phyloP scores from a whole-genome alignment of 2,113 vertebrate genomes.

The Cheirogaleus medius region DNA sequence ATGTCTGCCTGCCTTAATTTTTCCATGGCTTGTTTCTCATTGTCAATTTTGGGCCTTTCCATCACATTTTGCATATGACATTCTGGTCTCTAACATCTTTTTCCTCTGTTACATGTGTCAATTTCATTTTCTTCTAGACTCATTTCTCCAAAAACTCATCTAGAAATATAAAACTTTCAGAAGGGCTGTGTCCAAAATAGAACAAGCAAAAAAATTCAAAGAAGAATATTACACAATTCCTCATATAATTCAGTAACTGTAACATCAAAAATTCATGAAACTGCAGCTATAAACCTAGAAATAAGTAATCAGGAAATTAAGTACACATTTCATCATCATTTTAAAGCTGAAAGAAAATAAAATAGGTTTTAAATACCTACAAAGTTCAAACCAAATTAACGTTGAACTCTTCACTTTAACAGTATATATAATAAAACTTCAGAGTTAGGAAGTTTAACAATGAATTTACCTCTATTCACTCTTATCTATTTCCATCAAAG shows the following conservation, averaged over 20 bases:
- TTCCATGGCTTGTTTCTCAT: neutral
- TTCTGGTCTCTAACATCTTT: neutral
- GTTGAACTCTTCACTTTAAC: neutral
- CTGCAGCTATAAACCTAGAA: neutral
- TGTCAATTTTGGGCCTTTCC: neutral
- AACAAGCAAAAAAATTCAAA: neutral
- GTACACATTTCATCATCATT: neutral
- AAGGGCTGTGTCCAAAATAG: neutral
- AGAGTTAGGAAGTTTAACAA: neutral
- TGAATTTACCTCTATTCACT: neutral
- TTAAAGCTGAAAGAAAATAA: conserved; percentile 13
- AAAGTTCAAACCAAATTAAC: neutral
- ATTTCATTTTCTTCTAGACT: neutral
- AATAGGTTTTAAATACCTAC: neutral
- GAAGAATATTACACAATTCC: neutral
- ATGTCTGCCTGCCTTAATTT: neutral
- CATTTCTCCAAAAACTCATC: neutral
- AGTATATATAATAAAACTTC: neutral
- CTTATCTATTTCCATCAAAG: neutral
- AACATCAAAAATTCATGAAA: neutral
- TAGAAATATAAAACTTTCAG: neutral
- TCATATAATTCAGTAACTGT: neutral
- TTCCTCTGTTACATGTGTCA: neutral
- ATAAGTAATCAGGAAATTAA: neutral
- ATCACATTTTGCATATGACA: too few species aligned